These are phyloP conservation scores for Perognathus longimembris DNA, from an alignment of 2,113 vertebrate species.

Conservation along the genomic window DNA sequence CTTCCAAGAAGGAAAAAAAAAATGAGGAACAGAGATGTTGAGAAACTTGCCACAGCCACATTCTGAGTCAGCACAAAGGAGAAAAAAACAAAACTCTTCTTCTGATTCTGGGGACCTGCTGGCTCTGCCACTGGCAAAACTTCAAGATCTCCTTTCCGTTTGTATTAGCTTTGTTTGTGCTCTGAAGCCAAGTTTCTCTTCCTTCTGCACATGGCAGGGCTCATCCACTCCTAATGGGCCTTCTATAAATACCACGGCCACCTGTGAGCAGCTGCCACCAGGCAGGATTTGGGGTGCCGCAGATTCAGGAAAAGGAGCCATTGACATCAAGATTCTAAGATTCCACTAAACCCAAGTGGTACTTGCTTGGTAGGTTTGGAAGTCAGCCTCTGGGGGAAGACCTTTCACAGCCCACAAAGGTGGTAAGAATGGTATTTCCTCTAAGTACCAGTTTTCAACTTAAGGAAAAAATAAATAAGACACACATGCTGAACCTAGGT, in stretches of 20 bases:
- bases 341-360: neutral
- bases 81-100: neutral
- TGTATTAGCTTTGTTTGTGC: slow-evolving; percentile 28
- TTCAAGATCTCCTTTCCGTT: slow-evolving; percentile 60
- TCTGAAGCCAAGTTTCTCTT: slow-evolving; percentile 55
- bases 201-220: neutral
- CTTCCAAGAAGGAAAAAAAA: slow-evolving; percentile 1
- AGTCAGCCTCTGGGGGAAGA: neutral
- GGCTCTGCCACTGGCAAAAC: neutral
- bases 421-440: neutral
- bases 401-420: neutral
- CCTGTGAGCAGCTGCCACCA: neutral
- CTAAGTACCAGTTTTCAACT: neutral
- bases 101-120: neutral
- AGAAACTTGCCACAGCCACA: slow-evolving; percentile 36
- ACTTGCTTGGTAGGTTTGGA: neutral
- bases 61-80: slow-evolving; percentile 64
- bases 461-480: neutral
- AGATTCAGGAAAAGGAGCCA: neutral
- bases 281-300: neutral
- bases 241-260: neutral
- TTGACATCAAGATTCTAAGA: neutral
- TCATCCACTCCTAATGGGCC: neutral
- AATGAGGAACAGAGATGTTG: slow-evolving; percentile 60
- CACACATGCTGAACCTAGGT: neutral